A percentile compares a stretch with the other conserved stretches of the same genome.
Evolutionary conservation across 2,888 invertebrate genomes (phyloP).

Genomic region (Dicyrtomina minuta): DNA sequence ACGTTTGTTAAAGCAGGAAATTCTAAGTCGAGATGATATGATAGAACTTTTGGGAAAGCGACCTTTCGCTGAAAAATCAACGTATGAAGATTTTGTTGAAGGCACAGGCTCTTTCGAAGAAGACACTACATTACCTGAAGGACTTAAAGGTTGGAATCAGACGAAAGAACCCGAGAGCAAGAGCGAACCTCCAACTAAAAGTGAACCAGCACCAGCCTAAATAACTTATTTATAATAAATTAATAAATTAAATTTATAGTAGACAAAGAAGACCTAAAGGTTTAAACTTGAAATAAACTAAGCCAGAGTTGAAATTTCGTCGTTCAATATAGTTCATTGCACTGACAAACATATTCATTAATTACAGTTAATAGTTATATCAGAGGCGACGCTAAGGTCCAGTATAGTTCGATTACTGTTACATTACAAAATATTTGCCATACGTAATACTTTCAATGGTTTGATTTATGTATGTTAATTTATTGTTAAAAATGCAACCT

Average conservation of each 20-base stretch:
- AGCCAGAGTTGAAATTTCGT: not conserved
- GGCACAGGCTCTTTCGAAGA: constrained; percentile 98
- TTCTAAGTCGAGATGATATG: constrained; percentile 95
- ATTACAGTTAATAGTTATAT: not conserved
- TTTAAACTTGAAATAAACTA: not conserved
- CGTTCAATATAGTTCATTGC: not conserved
- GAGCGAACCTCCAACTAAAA: not conserved
- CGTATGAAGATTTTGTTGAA: constrained; percentile 99
- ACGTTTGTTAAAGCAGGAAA: constrained; percentile 87
- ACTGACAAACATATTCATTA: not conserved
- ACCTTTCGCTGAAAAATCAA: constrained; percentile 98
- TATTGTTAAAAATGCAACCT: too few relatives aligned
- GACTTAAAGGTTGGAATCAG: constrained; percentile 88
- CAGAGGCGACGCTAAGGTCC: too few relatives aligned
- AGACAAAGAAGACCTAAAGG: not conserved
- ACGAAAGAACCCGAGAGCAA: constrained; percentile 36
- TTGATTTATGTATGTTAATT: too few relatives aligned
- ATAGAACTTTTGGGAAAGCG: constrained; percentile 89
- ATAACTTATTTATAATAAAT: not conserved
- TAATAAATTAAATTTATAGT: not conserved
- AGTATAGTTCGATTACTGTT: too few relatives aligned
- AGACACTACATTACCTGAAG: constrained; percentile 90
- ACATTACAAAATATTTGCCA: too few relatives aligned
- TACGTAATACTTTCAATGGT: too few relatives aligned
- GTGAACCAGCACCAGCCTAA: constrained; percentile 8